Base-by-base conservation (phyloP, 1,140 invertebrate species). In the Telenomus remus region DNA sequence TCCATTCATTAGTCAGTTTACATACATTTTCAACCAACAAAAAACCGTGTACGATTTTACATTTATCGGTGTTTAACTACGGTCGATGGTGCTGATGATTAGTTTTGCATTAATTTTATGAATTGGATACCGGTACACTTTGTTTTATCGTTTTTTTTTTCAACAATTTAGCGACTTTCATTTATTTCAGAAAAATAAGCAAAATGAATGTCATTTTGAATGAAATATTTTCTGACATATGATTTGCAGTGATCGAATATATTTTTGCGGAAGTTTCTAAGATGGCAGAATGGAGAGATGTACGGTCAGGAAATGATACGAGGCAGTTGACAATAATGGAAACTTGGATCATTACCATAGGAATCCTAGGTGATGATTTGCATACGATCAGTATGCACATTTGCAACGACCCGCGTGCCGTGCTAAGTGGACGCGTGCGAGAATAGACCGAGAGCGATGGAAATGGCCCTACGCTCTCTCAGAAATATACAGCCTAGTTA, bases 371-470 rank as follows among this genome's bases (percentile, higher is more conserved):
- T 69, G 50, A 76, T 77, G 55, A 77, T 79, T 79, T 79, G 64
- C 78, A 79, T 77, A 69, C 34, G 59, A 80, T 80, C 79, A 79
- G 76, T 79, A 81, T 81, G 76, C 76, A 76, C 71, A 69, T 68
- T 76, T 57, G 73, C 64, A 72, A 64, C 66, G 70, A 68, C 61
- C 76, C 78, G 79, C 78, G 79, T 82, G 81, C 76, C 78, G 65
- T 70, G 74, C 69, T 75, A 77, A 80, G 78, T 80, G 80, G 77
- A 79, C 79, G 79, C 79, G 80, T 82, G 80, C 78, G 56, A 72
- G 69, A 70, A 79, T 76, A 76, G 63, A 70, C 63, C 48, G 54
- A 13, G 19, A 27, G 19, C 60, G 42, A 69, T 73, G 65, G 73
- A 79, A 79, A 70, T 70, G 57, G 63, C 51, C 53, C 61, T 48